Evolutionary conservation across 2,113 vertebrate genomes (phyloP), one percentile per base, ranked within the genome.

Genomic region (Fulmarus glacialis): DNA sequence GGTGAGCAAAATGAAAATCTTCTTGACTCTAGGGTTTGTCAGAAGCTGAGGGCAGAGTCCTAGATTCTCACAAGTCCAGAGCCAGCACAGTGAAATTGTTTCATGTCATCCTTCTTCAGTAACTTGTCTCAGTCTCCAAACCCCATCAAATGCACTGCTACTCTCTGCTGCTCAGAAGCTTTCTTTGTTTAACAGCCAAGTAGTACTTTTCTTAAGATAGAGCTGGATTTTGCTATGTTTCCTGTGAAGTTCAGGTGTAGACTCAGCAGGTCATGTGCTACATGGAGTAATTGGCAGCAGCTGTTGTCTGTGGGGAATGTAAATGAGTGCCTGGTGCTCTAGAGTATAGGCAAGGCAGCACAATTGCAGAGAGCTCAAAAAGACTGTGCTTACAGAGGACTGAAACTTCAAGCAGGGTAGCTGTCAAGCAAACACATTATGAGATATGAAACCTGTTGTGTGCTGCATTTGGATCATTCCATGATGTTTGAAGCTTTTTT

Each of bases 1-100:
- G 99, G 99, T 99, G 97, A 95, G 97, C 43, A 91, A 45, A 82
- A 62, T 15, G 2, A 75, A 72, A 79, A 55, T 48, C 56, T 42
- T 48, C 52, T 83, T 77, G 38, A 15, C 15, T 40, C 15, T 40
- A 3, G 26, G 5, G 4, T 56, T 56, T 89, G 20, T 64, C 29
- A 59, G 45, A 75, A 87, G 22, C 26, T 58, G 26, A 70, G 64
- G 19, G 32, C 47, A 48, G 48, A 80, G 56, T 24, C 21, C 56
- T 63, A 8, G 34, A 26, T 32, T 62, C 20, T 81, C 8, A 2
- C 4, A 21, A 30, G 22, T 70, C 26, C 38, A 73, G 56, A 93
- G 27, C 47, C 40, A 91, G 36, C 1, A 0, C 36, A 56, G 36
- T 72, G 15, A 62, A 94, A 62, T 16, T 59, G 18, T 48, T 92